Conservation (phyloP, 2,113 vertebrate genomes). For the Lynx canadensis region DNA sequence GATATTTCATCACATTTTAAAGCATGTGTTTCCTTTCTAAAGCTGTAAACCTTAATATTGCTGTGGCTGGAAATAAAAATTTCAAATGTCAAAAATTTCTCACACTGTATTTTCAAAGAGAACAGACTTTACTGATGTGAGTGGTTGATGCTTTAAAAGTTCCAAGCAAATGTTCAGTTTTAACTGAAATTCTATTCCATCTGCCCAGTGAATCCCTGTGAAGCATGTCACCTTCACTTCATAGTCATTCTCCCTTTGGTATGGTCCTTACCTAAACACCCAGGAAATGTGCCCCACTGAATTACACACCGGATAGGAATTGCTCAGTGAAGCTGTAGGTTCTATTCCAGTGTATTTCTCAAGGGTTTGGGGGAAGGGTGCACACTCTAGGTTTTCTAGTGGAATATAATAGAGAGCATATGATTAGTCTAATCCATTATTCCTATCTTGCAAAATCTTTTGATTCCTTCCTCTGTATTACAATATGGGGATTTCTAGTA, state of each 20-base stretch:
- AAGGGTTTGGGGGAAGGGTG: neutral
- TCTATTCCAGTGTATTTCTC: neutral
- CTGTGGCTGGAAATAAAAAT: slow-evolving; percentile 64
- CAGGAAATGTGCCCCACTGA: neutral
- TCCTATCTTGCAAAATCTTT: neutral
- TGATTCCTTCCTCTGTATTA: neutral
- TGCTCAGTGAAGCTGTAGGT: neutral
- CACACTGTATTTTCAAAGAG: slow-evolving; percentile 65
- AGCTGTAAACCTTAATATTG: slow-evolving; percentile 53
- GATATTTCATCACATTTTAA: slow-evolving; percentile 59
- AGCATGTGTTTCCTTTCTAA: slow-evolving; percentile 65
- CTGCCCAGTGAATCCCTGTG: neutral
- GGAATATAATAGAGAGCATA: neutral
- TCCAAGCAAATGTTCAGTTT: slow-evolving; percentile 52
- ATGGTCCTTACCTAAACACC: neutral
- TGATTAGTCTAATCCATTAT: neutral
- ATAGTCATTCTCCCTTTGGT: neutral
- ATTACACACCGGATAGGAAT: neutral
- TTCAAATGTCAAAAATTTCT: slow-evolving; percentile 74
- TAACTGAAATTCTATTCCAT: slow-evolving; percentile 40
- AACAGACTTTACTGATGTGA: slow-evolving; percentile 60
- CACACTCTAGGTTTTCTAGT: neutral
- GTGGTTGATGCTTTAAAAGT: slow-evolving; percentile 30
- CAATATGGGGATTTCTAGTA: neutral
- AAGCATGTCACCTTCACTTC: neutral